A percentile compares a stretch with the other conserved stretches of the same genome.
phyloP scores from a whole-genome alignment of 2,797 vertebrate species.

The Caiman crocodilus region DNA sequence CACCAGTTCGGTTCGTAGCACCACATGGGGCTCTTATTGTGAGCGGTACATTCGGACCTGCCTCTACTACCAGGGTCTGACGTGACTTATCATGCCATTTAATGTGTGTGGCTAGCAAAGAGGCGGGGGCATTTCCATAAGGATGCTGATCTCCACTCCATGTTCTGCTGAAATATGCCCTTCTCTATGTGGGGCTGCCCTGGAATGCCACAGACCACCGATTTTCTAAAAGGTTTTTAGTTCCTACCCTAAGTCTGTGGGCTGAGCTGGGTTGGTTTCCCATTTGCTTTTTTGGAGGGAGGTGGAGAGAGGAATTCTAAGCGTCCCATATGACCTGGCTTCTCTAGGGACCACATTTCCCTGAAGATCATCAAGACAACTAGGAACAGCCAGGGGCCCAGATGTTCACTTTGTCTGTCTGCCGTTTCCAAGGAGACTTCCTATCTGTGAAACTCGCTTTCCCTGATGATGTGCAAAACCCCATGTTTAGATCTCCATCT shows the following conservation, averaged over 20 bases:
- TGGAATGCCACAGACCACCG: not conserved
- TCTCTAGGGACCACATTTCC: not conserved
- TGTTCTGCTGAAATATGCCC: not conserved
- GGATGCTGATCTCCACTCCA: not conserved
- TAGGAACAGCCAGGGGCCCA: not conserved
- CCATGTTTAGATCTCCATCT: not conserved
- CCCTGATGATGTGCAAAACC: not conserved
- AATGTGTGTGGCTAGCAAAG: not conserved
- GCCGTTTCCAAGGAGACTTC: not conserved
- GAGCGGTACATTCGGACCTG: accelerated
- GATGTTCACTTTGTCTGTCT: not conserved
- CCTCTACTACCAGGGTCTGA: not conserved
- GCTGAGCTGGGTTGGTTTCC: not conserved
- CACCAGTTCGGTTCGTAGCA: not conserved
- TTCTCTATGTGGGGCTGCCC: not conserved
- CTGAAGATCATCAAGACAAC: not conserved
- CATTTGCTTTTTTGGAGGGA: not conserved
- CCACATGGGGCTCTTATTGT: not conserved
- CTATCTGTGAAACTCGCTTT: not conserved
- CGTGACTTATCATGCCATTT: not conserved
- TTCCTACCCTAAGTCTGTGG: too few species aligned
- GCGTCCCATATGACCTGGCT: not conserved
- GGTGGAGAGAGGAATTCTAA: not conserved
- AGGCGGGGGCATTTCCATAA: not conserved
- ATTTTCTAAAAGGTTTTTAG: not conserved